Conservation (phyloP, 1,140 invertebrate species). For the Elymnias hypermnestra region DNA sequence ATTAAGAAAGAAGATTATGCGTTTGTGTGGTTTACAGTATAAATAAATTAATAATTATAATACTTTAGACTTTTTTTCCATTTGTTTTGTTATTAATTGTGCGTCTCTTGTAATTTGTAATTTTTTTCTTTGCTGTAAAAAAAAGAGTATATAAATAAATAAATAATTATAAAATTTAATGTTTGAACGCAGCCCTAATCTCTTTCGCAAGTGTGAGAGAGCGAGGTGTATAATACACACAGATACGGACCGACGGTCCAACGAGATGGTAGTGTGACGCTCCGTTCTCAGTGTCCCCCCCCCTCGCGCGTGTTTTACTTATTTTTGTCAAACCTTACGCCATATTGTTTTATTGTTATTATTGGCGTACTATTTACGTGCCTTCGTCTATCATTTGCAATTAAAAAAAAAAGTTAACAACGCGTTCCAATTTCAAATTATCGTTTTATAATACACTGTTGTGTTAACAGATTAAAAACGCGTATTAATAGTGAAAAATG, state of each 20-base stretch:
- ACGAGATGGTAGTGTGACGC: slow-evolving; percentile 45
- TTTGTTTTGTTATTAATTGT: too few relatives aligned
- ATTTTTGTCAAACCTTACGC: slow-evolving; percentile 56
- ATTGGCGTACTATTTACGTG: slow-evolving; percentile 25
- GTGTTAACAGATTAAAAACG: neutral
- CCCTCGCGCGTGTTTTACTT: slow-evolving; percentile 45
- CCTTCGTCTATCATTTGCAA: neutral
- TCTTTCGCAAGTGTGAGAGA: slow-evolving; percentile 49
- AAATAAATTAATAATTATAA: too few relatives aligned
- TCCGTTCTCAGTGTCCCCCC: slow-evolving; percentile 5
- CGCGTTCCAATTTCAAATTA: too few relatives aligned
- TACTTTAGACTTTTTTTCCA: too few relatives aligned
- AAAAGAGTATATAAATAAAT: too few relatives aligned
- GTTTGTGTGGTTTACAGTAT: too few relatives aligned
- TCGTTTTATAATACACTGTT: too few relatives aligned
- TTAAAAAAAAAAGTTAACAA: neutral
- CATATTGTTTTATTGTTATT: slow-evolving; percentile 64
- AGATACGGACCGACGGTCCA: slow-evolving; percentile 49
- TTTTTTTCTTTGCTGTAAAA: too few relatives aligned
- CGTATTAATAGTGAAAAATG: neutral
- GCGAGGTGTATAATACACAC: slow-evolving; percentile 56
- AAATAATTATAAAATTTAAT: too few relatives aligned
- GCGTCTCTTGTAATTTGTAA: too few relatives aligned
- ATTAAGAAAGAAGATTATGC: too few relatives aligned
- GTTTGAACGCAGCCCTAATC: slow-evolving; percentile 54